Base-by-base conservation (phyloP, 2,113 vertebrate species). In the Amblyopsis rosae region DNA sequence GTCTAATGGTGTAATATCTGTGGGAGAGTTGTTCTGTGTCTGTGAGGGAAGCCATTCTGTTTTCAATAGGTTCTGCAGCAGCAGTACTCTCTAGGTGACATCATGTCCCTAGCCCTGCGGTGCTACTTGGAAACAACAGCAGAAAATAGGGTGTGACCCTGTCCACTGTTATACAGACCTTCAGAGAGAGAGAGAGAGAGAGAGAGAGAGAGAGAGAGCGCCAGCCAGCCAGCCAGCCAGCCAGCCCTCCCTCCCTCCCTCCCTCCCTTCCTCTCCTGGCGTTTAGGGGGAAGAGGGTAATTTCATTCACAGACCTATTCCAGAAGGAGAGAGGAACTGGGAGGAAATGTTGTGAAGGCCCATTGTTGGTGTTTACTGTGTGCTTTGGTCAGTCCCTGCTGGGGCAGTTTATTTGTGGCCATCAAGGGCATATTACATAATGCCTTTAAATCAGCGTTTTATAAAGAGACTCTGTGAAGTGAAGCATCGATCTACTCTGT, bases 91-190 rank as follows among this genome's bases (percentile, higher is more conserved):
- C 62, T 61, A 9, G 50, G 69, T 87, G 82, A 89, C 73, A 70
- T 87, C 80, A 82, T 90, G 53, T 66, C 32, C 63, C 62, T 49
- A 45, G 55, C 53, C 74, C 69, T 81, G 79, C 55, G n/a, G 66
- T 76, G 59, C 62, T 61, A 62, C 46, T 51, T 41, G 33, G 60
- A 77, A 62, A 72, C 73, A 50, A 41, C 57, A 56, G 62, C 62
- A 74, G 62, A 74, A 71, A 73, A 66, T 48, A 62, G 75, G 76
- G 82, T 51, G 77, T 80, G 82, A 75, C 46, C 32, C 49, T 45
- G 13, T 55, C 17, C 26, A 26, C 41, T 11, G 54, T 51, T 54
- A 48, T 64, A 3, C 50, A 56, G 57, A 76, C 67, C 67, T 54
- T 26, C 64, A 69, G 59, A 65, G 35, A 41, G 35, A 41, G 35